A percentile compares a stretch with the other conserved stretches of the same genome.
These are phyloP conservation scores for Mormyrus proboscirostris DNA, from an alignment of 2,797 vertebrate species.

Conservation along the genomic window DNA sequence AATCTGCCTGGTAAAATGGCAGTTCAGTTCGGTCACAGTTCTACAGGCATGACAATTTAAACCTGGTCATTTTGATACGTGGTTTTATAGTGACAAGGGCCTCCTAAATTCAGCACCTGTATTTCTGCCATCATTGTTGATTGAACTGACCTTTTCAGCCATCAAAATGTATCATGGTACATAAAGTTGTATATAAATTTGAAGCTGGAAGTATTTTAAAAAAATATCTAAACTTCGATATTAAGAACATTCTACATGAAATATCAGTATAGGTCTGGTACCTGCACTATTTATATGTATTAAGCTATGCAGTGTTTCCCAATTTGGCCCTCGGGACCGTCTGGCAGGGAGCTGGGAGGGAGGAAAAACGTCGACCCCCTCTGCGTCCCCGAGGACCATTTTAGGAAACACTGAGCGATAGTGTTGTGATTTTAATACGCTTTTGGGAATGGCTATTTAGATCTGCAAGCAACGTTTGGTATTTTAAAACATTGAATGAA, in stretches of 20 bases:
- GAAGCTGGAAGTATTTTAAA: constrained; percentile 6
- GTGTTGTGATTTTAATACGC: constrained; percentile 13
- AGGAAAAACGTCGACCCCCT: background rate
- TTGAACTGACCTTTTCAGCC: constrained; percentile 1
- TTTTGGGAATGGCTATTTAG: constrained; percentile 11
- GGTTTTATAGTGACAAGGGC: background rate
- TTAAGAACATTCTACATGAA: constrained; percentile 11
- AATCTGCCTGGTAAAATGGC: background rate
- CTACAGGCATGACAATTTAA: background rate
- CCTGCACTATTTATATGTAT: constrained; percentile 13
- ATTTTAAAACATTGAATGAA: constrained; percentile 5
- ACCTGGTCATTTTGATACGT: background rate
- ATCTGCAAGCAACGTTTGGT: background rate
- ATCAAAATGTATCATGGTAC: background rate
- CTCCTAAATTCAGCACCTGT: background rate
- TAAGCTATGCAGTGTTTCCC: constrained; percentile 8
- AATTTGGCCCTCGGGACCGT: background rate
- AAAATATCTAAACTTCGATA: background rate
- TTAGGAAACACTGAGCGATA: background rate
- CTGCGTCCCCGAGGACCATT: background rate
- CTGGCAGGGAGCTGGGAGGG: background rate
- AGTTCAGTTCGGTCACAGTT: background rate
- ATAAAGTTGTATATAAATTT: constrained; percentile 14
- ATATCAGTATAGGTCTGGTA: constrained; percentile 27
- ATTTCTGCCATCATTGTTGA: background rate